phyloP scores from a whole-genome alignment of 2,113 vertebrate genomes.

The Chaetops frenatus region DNA sequence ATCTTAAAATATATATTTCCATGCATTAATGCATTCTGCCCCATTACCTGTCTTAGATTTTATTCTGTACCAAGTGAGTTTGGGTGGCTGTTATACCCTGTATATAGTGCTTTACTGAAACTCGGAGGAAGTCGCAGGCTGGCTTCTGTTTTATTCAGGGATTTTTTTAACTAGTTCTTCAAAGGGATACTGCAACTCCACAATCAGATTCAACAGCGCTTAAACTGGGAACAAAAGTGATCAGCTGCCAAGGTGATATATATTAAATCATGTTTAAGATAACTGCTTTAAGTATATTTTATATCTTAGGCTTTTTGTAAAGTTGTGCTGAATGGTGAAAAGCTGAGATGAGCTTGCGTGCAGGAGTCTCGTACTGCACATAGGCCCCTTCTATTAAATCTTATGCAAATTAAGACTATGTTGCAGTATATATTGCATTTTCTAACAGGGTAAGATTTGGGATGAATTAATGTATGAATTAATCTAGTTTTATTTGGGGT shows the following conservation, averaged over 20 bases:
- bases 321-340: conserved; percentile 41
- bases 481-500: not conserved
- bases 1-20: not conserved
- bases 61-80: conserved; percentile 28
- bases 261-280: conserved; percentile 60
- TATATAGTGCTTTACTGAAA: conserved; percentile 64
- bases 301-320: conserved; percentile 68
- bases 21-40: conserved; percentile 13
- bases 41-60: conserved; percentile 5
- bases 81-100: conserved; percentile 35
- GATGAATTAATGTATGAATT: conserved; percentile 19
- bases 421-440: conserved; percentile 51
- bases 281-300: conserved; percentile 70
- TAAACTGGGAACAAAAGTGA: conserved; percentile 61
- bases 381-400: conserved; percentile 20
- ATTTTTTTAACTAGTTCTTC: conserved; percentile 64
- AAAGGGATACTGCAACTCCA: conserved; percentile 71
- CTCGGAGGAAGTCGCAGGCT: conserved; percentile 69
- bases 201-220: conserved; percentile 25
- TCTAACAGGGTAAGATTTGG: conserved; percentile 58
- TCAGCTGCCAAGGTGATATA: conserved; percentile 63
- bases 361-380: conserved; percentile 23
- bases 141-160: conserved; percentile 79
- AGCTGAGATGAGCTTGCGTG: conserved; percentile 29
- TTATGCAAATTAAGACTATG: not conserved